Evolutionary conservation across 2,113 vertebrate species (phyloP), one percentile per base, ranked within the genome.

Genomic region (Elachura formosa): DNA sequence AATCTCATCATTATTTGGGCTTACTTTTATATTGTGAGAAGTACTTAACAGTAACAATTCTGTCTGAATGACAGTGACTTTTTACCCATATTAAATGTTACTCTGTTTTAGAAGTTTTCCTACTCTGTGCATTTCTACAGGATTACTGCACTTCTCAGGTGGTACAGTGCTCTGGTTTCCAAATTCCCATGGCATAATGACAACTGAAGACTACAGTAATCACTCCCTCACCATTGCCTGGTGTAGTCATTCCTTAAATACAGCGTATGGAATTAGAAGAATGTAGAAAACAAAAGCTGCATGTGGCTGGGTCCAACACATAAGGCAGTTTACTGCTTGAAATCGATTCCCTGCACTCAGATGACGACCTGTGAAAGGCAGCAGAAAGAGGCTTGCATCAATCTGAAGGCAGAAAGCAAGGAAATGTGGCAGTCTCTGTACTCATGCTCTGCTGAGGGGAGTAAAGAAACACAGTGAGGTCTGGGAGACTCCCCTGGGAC

Each of bases 181-280:
- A 51, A 74, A 72, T 79, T 84, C 71, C n/a, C 46, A 21, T 54
- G 25, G 25, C 63, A 16, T 87, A 55, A 83, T 11, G 15, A n/a
- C 61, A 40, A 38, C 38, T 77, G 64, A 90, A 40, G 90, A 77
- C 74, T 46, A 40, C 8, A 75, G 34, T 84, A 78, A 88, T 73
- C 23, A 5, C 11, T 73, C 52, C 54, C 63, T 94, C 73, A 87
- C n/a, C 16, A 10, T 13, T 46, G 58, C 33, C 87, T 84, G 56
- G 21, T 62, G 68, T 75, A 77, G 29, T 95, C 78, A 77, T 87
- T 95, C 41, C 71, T 97, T 91, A 94, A 89, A 72, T 66, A 76
- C 46, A 66, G 34, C 11, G 61, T 38, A 28, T 59, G 84, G 75
- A 71, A 71, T 96, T 83, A 59, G 88, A 96, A 73, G 52, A 56